Evolutionary conservation across 1,140 invertebrate species (phyloP), one percentile per base, ranked within the genome.

Genomic region (Paralvinella palmiformis): DNA sequence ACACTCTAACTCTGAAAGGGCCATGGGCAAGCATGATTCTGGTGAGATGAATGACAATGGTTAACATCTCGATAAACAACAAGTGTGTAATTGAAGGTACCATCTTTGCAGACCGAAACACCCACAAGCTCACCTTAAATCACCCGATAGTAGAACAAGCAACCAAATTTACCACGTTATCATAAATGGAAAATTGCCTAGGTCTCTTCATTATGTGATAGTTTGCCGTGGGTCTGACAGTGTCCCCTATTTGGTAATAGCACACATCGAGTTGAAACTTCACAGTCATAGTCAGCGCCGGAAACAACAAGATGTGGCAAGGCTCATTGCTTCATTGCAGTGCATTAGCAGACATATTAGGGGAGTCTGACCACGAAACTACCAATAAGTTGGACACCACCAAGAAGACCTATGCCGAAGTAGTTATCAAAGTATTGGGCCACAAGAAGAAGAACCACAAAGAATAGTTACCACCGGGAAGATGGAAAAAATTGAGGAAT

Each of bases 61-160:
- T n/a, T n/a, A n/a, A n/a, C n/a, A n/a, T n/a, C n/a, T n/a, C n/a
- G n/a, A 44, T n/a, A 44, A n/a, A n/a, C 10, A 48, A 48, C 44
- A 48, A 48, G n/a, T 48, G 44, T 3, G 44, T 48, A 48, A 48
- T 48, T 10, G 44, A 24, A 48, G 44, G 44, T 48, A 48, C 44
- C 44, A 48, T 48, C 44, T 10, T 48, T 10, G 44, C 44, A 48
- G n/a, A 48, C 44, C 44, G 44, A 48, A 24, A 48, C 44, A 48
- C 10, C 44, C 44, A 48, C 44, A 48, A 48, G 44, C 44, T 48
- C 44, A 48, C 44, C 44, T 48, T n/a, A 48, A 48, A 48, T 48
- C 44, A 48, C 44, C 2, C 27, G 44, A 48, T 48, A 24, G 44
- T 48, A 48, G 44, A 48, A 48, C 44, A 48, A 3, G 44, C 44